Evolutionary conservation across 2,888 invertebrate genomes (phyloP).

Genomic region (Stenodera caucasica): DNA sequence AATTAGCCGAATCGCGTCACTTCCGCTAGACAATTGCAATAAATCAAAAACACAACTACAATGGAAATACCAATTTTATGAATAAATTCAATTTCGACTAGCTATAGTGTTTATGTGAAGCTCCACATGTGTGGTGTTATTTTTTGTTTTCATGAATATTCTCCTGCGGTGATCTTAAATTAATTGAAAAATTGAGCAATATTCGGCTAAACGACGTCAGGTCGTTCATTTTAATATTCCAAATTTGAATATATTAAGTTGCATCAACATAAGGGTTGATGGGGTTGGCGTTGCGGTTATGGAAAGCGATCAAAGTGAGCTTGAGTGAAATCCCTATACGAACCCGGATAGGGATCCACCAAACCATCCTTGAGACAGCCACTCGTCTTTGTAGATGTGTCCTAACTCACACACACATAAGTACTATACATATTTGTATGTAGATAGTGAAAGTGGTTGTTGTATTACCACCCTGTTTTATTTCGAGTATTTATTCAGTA

Average conservation of each 20-base stretch:
- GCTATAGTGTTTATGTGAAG: background rate
- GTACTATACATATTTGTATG: background rate
- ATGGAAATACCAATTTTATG: background rate
- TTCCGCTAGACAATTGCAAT: constrained; percentile 8
- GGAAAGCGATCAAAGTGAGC: constrained; percentile 33
- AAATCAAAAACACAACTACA: background rate
- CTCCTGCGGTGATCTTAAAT: background rate
- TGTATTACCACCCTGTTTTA: background rate
- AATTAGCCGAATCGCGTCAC: no score
- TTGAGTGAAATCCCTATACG: constrained; percentile 29
- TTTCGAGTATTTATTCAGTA: no score
- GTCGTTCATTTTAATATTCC: constrained; percentile 1
- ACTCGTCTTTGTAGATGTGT: constrained; percentile 14
- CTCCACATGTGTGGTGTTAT: background rate
- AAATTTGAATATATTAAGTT: constrained; percentile 7
- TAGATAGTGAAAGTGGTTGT: no score
- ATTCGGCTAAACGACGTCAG: background rate
- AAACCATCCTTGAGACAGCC: constrained; percentile 23
- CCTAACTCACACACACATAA: no score
- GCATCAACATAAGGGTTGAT: constrained; percentile 3
- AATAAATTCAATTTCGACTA: background rate
- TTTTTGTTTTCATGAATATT: background rate
- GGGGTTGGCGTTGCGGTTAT: constrained; percentile 20
- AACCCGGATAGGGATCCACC: constrained; percentile 17
- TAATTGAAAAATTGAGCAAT: constrained; percentile 9